Evolutionary conservation across 92 coral and sea anemone species (phyloP), one percentile per base, ranked within the genome.

Genomic region (Porites cylindrica): DNA sequence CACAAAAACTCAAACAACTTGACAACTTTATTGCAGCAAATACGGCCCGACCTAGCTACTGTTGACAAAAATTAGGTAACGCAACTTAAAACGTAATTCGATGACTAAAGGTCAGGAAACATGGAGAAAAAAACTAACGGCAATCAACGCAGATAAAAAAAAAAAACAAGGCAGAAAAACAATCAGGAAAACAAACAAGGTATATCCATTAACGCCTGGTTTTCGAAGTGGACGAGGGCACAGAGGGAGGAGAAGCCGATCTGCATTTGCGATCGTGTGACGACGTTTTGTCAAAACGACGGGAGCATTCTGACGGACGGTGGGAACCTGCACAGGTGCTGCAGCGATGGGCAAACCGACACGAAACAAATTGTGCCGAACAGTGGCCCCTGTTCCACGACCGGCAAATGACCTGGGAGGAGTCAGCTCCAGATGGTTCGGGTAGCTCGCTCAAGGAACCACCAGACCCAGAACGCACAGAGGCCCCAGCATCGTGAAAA

Each of bases 251-350:
- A 79, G 84, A 79, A 64, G 84, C 61, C 3, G 75, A 79, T 68
- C 63, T 79, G 75, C 43, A 2, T 67, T 80, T 79, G 75, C 51
- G 75, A 21, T 67, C 76, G 5, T 51, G 26, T 66, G 10, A 24
- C 1, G 84, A 17, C 2, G 51, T 23, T 23, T 23, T 23, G 24
- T 23, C 24, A 23, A 23, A 23, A 23, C 24, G 24, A 23, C 24
- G 24, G 47, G 84, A 60, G 75, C 91, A 88, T 19, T 81, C 87
- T 13, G 13, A 58, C 8, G 82, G 50, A 17, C 84, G 89, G 21
- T 84, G 92, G 81, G 80, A 65, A 32, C 92, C 92, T 3, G 72
- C n/a, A 78, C 92, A 78, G n/a, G 10, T 26, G 50, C 81, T 77
- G 85, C 92, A 89, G 54, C 60, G 67, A 32, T 80, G 88, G 86